Conservation (phyloP, 2,113 vertebrate species). For the Hydropotes inermis region DNA sequence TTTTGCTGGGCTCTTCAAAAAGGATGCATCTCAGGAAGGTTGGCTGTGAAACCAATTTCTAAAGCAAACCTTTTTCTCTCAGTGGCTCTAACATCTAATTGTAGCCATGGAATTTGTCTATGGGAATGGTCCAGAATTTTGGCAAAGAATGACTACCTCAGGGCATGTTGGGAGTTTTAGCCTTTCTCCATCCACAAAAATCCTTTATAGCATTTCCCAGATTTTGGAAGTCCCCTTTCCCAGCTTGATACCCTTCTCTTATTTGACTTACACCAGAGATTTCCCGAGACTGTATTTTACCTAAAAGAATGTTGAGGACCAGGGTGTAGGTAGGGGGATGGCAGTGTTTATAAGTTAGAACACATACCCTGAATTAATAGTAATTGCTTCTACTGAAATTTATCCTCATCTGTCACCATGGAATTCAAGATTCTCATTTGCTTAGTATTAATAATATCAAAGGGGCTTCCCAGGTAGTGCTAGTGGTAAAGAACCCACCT, state of each 20-base stretch:
- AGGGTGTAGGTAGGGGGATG: neutral
- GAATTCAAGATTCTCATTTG: neutral
- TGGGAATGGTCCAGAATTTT: neutral
- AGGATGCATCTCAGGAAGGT: neutral
- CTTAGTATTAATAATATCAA: neutral
- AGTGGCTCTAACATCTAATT: neutral
- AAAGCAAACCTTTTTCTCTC: neutral
- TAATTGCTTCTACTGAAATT: neutral
- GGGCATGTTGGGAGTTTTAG: neutral
- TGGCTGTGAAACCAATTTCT: slow-evolving; percentile 14
- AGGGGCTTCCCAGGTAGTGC: neutral
- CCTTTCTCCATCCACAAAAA: neutral
- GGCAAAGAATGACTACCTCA: neutral
- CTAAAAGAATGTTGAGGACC: neutral
- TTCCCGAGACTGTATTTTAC: neutral
- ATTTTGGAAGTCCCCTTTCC: neutral
- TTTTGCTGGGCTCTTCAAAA: slow-evolving; percentile 28
- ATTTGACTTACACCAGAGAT: neutral
- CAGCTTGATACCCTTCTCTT: neutral
- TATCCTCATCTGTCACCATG: neutral
- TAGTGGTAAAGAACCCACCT: neutral
- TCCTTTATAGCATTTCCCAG: neutral
- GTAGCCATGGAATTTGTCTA: neutral
- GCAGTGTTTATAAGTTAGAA: neutral
- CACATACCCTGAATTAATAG: neutral